Base-by-base conservation (phyloP, 2,888 invertebrate genomes). In the Drosophila paranaensis region DNA sequence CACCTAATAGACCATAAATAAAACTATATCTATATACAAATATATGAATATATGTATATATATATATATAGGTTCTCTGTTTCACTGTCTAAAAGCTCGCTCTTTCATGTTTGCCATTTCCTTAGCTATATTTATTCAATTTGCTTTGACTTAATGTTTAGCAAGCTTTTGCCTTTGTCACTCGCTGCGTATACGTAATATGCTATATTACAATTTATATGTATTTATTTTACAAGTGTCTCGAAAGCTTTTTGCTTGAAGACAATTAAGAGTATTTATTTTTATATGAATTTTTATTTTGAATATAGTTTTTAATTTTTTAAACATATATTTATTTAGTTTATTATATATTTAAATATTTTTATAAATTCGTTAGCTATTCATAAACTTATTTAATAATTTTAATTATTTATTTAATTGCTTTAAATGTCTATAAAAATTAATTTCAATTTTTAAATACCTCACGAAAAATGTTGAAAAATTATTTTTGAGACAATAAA, bases 101-200 rank as follows among this genome's bases (percentile, higher is more conserved):
- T 70, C 71, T 54, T 46, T 60, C 46, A 13, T 30, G 57, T 25
- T 60, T 65, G 20, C 33, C 62, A 54, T 65, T 70, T 53, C 40
- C 45, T 27, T 56, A 35, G 43, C 55, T 35, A 71, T 16, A 63
- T 78, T 85, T 65, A 74, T 71, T 68, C 40, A 40, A 54, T 61
- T 58, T 53, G 43, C 54, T 60, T 0, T 45, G 60, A 27, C 11
- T 42, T 25, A 0, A 25, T 51, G 16, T 69, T 76, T 48, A 50
- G 50, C 56, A 60, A 82, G 82, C 74, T 85, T 74, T 82, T 14
- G 20, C 37, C 45, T 58, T 48, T 56, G 45, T 50, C 67, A 14
- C 30, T 27, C 54, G 54, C 66, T 50, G 63, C 86, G 86, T 85
- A 88, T 85, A 85, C 88, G 88, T 82, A 83, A 88, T 88, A 74